Evolutionary conservation across 2,797 vertebrate species (phyloP).

Genomic region (Bovichtus diacanthus): DNA sequence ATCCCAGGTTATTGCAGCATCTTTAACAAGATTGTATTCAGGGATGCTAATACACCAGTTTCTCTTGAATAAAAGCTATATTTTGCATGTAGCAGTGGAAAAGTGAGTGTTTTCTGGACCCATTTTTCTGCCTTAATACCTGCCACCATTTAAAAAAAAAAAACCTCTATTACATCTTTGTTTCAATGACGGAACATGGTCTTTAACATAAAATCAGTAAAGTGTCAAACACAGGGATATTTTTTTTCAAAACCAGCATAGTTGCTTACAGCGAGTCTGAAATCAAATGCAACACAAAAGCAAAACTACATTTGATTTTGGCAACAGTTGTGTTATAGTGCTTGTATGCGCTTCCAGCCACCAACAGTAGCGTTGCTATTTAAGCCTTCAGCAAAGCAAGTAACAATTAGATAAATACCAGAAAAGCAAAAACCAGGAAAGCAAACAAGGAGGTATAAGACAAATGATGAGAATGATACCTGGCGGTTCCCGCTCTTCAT

Average conservation of each 20-base stretch:
- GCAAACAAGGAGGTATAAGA: constrained; percentile 19
- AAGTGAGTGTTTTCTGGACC: constrained; percentile 20
- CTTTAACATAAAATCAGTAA: constrained; percentile 54
- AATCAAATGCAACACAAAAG: constrained; percentile 20
- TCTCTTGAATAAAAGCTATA: constrained; percentile 44
- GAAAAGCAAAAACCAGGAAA: constrained; percentile 11
- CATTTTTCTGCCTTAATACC: constrained; percentile 6
- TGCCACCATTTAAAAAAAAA: constrained; percentile 15
- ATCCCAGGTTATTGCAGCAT: constrained; percentile 46
- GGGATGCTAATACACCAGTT: constrained; percentile 21
- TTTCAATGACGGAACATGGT: constrained; percentile 10
- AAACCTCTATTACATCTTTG: not conserved
- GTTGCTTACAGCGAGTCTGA: constrained; percentile 7
- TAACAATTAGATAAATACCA: constrained; percentile 27
- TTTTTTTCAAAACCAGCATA: constrained; percentile 14
- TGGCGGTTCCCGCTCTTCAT: constrained; percentile 20
- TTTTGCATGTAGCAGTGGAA: not conserved
- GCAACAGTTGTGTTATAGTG: constrained; percentile 37
- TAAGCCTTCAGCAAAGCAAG: constrained; percentile 36
- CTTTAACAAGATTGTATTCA: constrained; percentile 38
- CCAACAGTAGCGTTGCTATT: constrained; percentile 6
- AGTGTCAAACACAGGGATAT: constrained; percentile 48
- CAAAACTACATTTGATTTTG: constrained; percentile 38
- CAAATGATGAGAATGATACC: constrained; percentile 50
- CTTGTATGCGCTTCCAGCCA: constrained; percentile 16